phyloP scores from a whole-genome alignment of 2,797 vertebrate species.

The Lepilemur septentrionalis region DNA sequence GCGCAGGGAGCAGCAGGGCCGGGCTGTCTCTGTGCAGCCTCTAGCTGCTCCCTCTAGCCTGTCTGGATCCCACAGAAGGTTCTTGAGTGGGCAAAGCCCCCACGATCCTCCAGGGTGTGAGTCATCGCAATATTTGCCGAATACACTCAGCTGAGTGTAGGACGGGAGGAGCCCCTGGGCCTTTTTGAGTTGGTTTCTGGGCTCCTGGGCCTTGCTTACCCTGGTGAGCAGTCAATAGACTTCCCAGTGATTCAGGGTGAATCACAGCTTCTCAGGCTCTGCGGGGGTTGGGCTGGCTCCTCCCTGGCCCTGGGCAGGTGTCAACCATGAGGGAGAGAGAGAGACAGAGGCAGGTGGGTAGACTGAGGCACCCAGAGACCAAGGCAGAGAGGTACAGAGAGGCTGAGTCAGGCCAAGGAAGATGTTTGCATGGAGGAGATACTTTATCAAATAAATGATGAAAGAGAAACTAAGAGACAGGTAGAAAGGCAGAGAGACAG shows the following conservation, averaged over 20 bases:
- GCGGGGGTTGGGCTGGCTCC: background rate
- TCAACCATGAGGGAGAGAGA: background rate
- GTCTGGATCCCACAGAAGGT: background rate
- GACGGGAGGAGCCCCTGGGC: background rate
- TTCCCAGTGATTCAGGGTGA: conserved; percentile 37
- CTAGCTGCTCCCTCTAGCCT: background rate
- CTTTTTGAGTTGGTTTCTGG: background rate
- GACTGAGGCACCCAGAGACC: background rate
- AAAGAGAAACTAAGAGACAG: background rate
- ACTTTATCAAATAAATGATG: background rate
- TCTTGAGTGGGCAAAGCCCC: background rate
- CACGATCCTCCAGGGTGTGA: background rate
- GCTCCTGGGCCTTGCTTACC: background rate
- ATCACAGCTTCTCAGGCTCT: background rate
- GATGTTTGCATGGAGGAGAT: background rate
- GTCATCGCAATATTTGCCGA: background rate
- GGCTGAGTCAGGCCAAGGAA: background rate
- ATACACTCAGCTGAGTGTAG: background rate
- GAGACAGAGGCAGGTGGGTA: background rate
- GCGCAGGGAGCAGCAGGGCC: background rate
- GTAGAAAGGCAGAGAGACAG: background rate
- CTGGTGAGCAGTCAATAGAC: background rate
- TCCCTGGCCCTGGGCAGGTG: background rate
- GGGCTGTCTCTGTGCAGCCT: background rate
- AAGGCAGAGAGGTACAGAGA: background rate